These are phyloP conservation scores for Trichogramma evanescens DNA, from an alignment of 2,888 invertebrate genomes.

Conservation along the genomic window DNA sequence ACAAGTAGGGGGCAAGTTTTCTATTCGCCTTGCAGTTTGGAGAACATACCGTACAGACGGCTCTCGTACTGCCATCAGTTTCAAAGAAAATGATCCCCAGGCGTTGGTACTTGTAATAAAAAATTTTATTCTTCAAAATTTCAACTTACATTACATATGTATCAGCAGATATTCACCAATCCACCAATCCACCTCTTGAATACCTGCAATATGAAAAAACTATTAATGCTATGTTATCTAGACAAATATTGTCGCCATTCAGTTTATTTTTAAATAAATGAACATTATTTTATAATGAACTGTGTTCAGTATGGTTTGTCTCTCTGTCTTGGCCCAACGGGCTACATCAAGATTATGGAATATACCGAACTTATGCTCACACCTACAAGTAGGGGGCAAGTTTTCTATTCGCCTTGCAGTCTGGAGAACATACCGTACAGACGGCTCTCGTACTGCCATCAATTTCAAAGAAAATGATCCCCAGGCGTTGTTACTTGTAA, in stretches of 20 bases:
- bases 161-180: slow-evolving; percentile 95
- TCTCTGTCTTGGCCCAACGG: slow-evolving; percentile 61
- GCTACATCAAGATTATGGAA: slow-evolving; percentile 69
- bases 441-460: slow-evolving; percentile 41
- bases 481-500: too few species aligned
- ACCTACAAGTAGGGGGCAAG: slow-evolving; percentile 51
- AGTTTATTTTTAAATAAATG: not conserved
- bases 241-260: not conserved
- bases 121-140: too few species aligned
- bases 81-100: slow-evolving; percentile 1
- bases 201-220: slow-evolving; percentile 62
- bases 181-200: slow-evolving; percentile 99
- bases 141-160: too few species aligned
- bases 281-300: slow-evolving; percentile 23
- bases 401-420: slow-evolving; percentile 60
- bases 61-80: slow-evolving; percentile 37
- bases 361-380: slow-evolving; percentile 59
- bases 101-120: too few species aligned
- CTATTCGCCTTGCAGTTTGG: slow-evolving; percentile 60
- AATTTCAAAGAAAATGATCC: slow-evolving; percentile 12
- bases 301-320: slow-evolving; percentile 67
- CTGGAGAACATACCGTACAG: slow-evolving; percentile 50
- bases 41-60: slow-evolving; percentile 50
- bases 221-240: not conserved
- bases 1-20: slow-evolving; percentile 50